phyloP scores from a whole-genome alignment of 1,140 invertebrate species.

The Calycopis cecrops region DNA sequence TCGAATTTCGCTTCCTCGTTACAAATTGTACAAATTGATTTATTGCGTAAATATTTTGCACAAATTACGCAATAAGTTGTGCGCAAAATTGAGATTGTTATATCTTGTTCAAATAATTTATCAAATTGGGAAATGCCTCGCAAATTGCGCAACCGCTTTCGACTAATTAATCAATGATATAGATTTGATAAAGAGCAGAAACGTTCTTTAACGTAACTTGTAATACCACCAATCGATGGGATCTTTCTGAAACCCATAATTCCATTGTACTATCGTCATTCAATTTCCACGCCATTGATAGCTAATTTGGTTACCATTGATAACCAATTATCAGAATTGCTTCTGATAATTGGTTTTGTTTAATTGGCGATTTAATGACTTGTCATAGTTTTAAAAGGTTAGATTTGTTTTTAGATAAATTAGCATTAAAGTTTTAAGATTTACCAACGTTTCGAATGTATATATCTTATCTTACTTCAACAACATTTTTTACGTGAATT shows the following conservation, averaged over 20 bases:
- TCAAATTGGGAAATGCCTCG: constrained; percentile 8
- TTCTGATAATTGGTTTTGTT: not conserved
- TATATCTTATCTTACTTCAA: too few relatives aligned
- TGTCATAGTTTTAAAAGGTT: constrained; percentile 4
- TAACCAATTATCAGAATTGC: not conserved
- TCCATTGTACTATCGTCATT: constrained; percentile 6
- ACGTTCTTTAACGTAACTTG: too few relatives aligned
- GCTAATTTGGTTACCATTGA: not conserved
- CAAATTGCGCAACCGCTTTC: not conserved
- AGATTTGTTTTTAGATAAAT: not conserved
- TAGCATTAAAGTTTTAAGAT: too few relatives aligned
- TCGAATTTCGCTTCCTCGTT: not conserved
- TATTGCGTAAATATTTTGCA: constrained; percentile 1
- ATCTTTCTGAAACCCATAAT: not conserved
- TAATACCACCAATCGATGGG: not conserved
- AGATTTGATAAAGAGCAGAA: too few relatives aligned
- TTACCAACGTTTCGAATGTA: too few relatives aligned
- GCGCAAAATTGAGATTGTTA: not conserved
- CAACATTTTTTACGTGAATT: too few relatives aligned
- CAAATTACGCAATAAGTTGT: not conserved
- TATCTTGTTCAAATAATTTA: constrained; percentile 8
- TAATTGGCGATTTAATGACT: not conserved
- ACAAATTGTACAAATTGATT: not conserved
- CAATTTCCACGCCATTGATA: not conserved
- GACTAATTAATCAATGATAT: constrained; percentile 1